Evolutionary conservation across 2,113 vertebrate species (phyloP), one percentile per base, ranked within the genome.

Genomic region (Scolopax mira): DNA sequence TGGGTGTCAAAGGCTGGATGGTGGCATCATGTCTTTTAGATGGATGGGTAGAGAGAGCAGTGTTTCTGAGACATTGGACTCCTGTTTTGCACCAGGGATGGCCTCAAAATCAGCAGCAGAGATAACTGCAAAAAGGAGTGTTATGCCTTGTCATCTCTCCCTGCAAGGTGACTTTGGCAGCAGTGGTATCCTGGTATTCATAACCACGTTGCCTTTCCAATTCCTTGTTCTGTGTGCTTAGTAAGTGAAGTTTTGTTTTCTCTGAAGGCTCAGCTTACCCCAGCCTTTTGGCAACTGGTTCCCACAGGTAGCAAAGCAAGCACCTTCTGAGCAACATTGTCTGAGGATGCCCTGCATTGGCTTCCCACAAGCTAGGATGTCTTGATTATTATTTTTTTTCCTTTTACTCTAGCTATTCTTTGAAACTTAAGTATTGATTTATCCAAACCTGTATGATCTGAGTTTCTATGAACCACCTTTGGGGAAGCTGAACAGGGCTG

Each of bases 341-440:
- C 21, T 9, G 60, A 41, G 46, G 31, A n/a, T 1, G 0, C 0
- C 0, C 30, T 79, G 49, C 6, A 2, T 27, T 55, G 55, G 33
- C 37, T 77, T 90, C 46, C 15, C 24, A 49, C 19, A 21, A 27
- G 18, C 2, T 0, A 52, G 57, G n/a, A 21, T 66, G 39, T 3
- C 18, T 51, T 65, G 30, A 9, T 19, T 2, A 46, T 64, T 61
- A 16, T 22, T 69, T 11, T 42, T 61, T 41, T 7, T 52, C 8
- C 8, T 58, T 49, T 60, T 25, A 48, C 31, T 60, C 42, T 44
- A 49, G 17, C 44, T 25, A 11, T 28, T 77, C 31, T 69, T 86
- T 61, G 7, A 31, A 18, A 22, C 42, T 64, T 41, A 14, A 9
- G 27, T 41, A 65, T 88, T 67, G 69, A 74, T 91, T 62, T 91